phyloP scores from a whole-genome alignment of 1,140 invertebrate genomes.

The Drosophila miranda region DNA sequence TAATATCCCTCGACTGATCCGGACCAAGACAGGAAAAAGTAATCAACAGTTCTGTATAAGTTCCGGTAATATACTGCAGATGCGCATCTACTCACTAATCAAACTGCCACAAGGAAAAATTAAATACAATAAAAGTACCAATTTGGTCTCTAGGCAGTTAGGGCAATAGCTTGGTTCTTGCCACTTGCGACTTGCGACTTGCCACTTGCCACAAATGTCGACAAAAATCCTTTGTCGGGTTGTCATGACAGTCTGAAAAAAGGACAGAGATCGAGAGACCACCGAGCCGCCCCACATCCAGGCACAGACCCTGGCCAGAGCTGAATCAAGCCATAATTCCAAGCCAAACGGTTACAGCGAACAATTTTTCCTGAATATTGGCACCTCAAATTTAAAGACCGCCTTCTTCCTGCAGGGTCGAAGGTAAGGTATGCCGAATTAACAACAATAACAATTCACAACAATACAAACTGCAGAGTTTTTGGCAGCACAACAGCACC shows the following conservation, averaged over 20 bases:
- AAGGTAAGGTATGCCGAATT: conserved; percentile 8
- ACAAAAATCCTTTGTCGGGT: conserved; percentile 24
- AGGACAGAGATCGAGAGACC: conserved; percentile 26
- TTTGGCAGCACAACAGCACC: background rate
- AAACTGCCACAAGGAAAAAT: conserved; percentile 11
- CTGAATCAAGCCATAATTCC: no score
- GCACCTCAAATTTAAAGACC: conserved; percentile 51
- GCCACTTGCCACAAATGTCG: conserved; percentile 33
- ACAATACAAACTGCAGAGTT: background rate
- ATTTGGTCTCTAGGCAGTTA: conserved; percentile 14
- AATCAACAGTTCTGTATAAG: conserved; percentile 47
- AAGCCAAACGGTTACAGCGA: no score
- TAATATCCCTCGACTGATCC: no score
- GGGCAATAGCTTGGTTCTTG: conserved; percentile 25
- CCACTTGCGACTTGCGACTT: conserved; percentile 1
- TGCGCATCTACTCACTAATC: conserved; percentile 18
- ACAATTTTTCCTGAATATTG: conserved; percentile 10
- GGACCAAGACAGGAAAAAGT: conserved; percentile 19
- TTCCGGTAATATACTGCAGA: conserved; percentile 40
- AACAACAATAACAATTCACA: background rate
- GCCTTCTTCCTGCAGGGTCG: background rate
- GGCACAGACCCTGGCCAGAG: background rate
- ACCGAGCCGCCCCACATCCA: conserved; percentile 8
- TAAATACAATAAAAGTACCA: background rate
- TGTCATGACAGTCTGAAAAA: no score